Evolutionary conservation across 2,113 vertebrate species (phyloP), one percentile per base, ranked within the genome.

Genomic region (Jaculus jaculus): DNA sequence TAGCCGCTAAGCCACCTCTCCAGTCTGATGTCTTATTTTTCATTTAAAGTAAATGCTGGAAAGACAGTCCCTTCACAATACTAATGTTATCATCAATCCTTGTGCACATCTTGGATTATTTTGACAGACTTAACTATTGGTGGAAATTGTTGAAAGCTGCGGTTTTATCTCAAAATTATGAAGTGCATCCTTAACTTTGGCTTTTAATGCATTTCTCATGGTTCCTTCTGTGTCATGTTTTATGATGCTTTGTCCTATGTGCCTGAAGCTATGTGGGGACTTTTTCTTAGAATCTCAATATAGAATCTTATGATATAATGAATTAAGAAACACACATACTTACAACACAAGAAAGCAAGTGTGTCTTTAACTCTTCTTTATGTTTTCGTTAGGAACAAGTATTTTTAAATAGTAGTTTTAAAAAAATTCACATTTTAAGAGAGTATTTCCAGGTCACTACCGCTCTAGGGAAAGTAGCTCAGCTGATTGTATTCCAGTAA

Each of bases 281-380:
- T 71, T 88, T 90, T 42, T 47, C 80, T 79, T 79, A 81, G 39
- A 51, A 51, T 90, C 78, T 66, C 92, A 93, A 69, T 37, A n/a
- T n/a, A 69, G 21, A 37, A 75, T 9, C 74, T 72, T 24, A 24
- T 30, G 39, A 51, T 21, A 71, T 17, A 73, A 83, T 13, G 15
- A 81, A 73, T 60, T 69, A 34, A 92, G 88, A 65, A 30, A 54
- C 3, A 39, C 87, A 82, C 77, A n/a, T 60, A 32, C 69, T 86
- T 51, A 72, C 20, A 95, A 60, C 63, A 24, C 20, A 58, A 66
- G 17, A 69, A 66, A 69, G 18, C 16, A 81, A 69, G 20, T 18
- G 71, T 20, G 28, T 84, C 87, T 89, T 77, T 90, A 94, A 47
- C 47, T 69, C 30, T 21, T 68, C 13, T 51, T 32, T 71, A 47